These are phyloP conservation scores for Lepidocolaptes lacrymiger DNA, from an alignment of 2,797 vertebrate genomes.

Conservation along the genomic window DNA sequence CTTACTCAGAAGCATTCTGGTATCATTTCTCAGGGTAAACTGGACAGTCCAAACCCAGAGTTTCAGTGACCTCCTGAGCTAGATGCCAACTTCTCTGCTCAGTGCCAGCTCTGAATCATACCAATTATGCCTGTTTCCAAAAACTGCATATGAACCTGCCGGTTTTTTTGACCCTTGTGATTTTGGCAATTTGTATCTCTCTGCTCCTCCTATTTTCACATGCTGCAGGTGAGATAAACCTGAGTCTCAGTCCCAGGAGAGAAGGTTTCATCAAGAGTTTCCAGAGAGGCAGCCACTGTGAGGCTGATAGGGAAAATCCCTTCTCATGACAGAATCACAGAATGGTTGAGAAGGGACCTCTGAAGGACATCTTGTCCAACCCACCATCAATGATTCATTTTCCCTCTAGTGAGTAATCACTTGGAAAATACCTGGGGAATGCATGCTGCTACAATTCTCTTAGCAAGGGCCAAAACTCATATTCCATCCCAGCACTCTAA, in stretches of 20 bases:
- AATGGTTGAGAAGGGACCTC: not conserved
- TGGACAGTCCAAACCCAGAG: constrained; percentile 33
- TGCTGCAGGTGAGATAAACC: constrained; percentile 19
- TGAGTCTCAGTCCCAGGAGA: not conserved
- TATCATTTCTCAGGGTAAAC: constrained; percentile 33
- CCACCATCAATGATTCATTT: not conserved
- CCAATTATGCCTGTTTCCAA: constrained; percentile 51
- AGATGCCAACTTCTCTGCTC: not conserved
- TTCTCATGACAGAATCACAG: not conserved
- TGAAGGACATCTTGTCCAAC: not conserved
- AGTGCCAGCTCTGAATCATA: constrained; percentile 34
- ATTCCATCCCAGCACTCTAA: not conserved
- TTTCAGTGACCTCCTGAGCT: constrained; percentile 15
- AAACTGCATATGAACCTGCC: constrained; percentile 14
- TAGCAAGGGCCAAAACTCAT: not conserved
- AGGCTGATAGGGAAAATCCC: not conserved
- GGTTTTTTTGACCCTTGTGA: not conserved
- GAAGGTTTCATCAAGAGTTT: not conserved
- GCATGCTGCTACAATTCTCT: not conserved
- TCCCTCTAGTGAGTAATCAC: not conserved
- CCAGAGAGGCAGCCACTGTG: not conserved
- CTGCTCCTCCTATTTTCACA: not conserved
- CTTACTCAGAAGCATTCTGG: not conserved
- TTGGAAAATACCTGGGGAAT: not conserved
- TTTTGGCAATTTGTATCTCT: not conserved